Percentiles rank a stretch among this genome's conserved stretches.
phyloP scores from a whole-genome alignment of 2,113 vertebrate species.

The Melanocharis versteri region DNA sequence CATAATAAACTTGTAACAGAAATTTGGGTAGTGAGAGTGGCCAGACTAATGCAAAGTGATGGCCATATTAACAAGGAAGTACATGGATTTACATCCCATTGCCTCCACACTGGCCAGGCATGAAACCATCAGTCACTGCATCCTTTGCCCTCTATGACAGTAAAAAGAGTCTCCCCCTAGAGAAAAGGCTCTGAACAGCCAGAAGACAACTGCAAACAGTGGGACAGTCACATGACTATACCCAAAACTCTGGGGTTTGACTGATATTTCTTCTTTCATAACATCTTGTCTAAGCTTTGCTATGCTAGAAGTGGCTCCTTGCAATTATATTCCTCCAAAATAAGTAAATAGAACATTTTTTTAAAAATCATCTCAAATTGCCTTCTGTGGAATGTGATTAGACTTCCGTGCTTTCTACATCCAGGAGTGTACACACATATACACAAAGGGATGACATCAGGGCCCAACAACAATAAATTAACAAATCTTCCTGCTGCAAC shows the following conservation, averaged over 20 bases:
- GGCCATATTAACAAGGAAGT: background rate
- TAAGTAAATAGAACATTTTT: background rate
- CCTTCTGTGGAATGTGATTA: background rate
- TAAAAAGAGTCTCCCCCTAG: background rate
- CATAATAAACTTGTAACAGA: background rate
- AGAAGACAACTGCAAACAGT: background rate
- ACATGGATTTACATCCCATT: background rate
- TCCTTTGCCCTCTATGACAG: background rate
- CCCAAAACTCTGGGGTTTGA: background rate
- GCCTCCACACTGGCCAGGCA: background rate
- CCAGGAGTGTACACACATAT: background rate
- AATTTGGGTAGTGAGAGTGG: background rate
- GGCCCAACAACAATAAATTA: background rate
- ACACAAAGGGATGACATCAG: background rate
- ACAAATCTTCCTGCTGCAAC: background rate
- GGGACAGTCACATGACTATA: background rate
- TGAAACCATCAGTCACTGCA: background rate
- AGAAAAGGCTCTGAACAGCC: background rate
- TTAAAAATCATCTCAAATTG: background rate
- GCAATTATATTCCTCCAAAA: background rate
- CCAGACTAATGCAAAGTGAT: background rate
- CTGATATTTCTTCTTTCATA: background rate
- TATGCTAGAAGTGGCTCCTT: background rate
- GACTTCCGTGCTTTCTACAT: background rate
- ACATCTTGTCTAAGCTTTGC: background rate